Conservation (phyloP, 2,888 invertebrate species). For the Dolomedes plantarius region DNA sequence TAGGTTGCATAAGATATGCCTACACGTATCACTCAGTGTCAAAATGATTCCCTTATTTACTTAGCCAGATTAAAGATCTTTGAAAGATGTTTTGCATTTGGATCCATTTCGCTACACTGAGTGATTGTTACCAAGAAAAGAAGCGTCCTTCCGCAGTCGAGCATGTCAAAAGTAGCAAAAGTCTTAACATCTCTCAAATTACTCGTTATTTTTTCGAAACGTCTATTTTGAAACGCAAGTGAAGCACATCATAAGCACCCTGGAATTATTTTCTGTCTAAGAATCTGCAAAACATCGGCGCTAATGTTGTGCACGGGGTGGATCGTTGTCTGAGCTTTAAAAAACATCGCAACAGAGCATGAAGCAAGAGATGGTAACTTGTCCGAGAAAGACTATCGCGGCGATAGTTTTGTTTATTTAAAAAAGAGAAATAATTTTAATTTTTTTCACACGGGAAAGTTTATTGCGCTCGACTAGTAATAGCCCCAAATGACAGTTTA, state of each 20-base stretch:
- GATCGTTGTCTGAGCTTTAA: background rate
- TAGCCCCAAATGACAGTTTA: background rate
- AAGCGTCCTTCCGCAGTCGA: background rate
- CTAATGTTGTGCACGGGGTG: background rate
- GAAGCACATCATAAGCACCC: background rate
- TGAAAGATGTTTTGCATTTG: background rate
- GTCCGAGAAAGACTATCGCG: background rate
- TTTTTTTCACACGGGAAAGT: background rate
- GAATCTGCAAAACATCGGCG: background rate
- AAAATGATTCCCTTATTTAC: too few relatives aligned
- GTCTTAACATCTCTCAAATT: constrained; percentile 1
- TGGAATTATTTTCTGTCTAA: background rate
- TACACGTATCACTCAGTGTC: too few relatives aligned
- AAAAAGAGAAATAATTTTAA: background rate
- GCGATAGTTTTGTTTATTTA: background rate
- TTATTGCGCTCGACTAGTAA: background rate
- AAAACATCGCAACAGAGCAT: background rate
- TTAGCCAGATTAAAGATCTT: too few relatives aligned
- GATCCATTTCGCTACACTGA: background rate
- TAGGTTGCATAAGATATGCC: too few relatives aligned
- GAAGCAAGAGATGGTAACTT: background rate
- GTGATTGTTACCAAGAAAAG: background rate
- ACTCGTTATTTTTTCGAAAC: background rate
- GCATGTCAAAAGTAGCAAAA: background rate
- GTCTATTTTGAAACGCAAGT: constrained; percentile 5